Conservation (phyloP, 2,113 vertebrate species). For the Ursus arctos region DNA sequence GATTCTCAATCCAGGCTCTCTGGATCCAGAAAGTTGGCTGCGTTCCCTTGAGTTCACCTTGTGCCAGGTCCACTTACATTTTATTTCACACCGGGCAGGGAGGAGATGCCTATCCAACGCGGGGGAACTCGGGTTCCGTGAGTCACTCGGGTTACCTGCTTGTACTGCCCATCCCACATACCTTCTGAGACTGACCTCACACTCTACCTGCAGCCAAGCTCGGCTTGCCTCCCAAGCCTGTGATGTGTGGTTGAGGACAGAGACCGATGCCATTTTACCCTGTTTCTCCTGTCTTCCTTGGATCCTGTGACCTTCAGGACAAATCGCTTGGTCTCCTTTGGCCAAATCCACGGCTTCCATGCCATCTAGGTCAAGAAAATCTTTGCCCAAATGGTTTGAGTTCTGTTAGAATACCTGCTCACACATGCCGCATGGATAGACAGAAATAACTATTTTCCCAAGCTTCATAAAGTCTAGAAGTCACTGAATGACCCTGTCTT, state of each 20-base stretch:
- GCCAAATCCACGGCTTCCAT: background rate
- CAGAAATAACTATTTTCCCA: background rate
- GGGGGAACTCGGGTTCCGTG: rapidly evolving
- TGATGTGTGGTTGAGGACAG: background rate
- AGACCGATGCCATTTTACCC: background rate
- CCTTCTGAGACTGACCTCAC: background rate
- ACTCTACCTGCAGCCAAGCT: background rate
- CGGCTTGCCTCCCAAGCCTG: background rate
- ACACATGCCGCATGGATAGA: background rate
- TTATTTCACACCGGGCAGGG: background rate
- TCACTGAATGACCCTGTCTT: conserved; percentile 29
- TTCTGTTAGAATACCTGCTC: background rate
- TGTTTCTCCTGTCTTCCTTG: background rate
- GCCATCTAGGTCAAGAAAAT: background rate
- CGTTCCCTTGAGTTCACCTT: background rate
- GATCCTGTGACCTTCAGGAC: background rate
- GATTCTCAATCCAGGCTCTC: background rate
- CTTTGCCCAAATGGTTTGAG: background rate
- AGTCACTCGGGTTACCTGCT: background rate
- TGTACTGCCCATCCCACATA: background rate
- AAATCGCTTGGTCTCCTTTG: background rate
- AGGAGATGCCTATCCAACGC: background rate
- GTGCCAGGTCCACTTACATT: background rate
- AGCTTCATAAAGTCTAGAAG: conserved; percentile 57
- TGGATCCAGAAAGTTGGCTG: background rate